Conservation (phyloP, 1,140 invertebrate genomes). For the Brachionus koreanus region DNA sequence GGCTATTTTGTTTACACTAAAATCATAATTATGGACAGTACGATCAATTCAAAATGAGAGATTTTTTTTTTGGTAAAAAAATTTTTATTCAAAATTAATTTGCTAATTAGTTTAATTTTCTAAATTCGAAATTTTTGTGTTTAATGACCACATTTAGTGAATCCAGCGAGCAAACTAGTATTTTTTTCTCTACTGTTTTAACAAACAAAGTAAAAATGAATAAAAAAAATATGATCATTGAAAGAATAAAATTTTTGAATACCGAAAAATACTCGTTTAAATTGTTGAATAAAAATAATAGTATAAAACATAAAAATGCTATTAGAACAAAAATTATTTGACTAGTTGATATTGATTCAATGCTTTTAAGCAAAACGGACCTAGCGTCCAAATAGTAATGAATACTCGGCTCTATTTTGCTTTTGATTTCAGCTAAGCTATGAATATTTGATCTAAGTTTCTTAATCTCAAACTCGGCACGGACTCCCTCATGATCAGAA, state of each 20-base stretch:
- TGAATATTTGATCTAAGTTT: not conserved
- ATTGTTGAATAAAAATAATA: conserved; percentile 40
- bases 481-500: conserved; percentile 42
- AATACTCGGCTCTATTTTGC: not conserved
- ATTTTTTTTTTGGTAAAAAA: not conserved
- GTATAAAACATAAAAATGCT: conserved; percentile 23
- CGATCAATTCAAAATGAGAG: not conserved
- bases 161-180: not conserved
- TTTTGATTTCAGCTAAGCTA: not conserved
- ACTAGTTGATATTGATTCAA: not conserved
- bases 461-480: not conserved
- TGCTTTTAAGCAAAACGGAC: not conserved
- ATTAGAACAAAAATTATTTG: conserved; percentile 12
- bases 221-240: conserved; percentile 25
- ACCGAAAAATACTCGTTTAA: not conserved
- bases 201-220: conserved; percentile 6
- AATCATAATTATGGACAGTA: not conserved
- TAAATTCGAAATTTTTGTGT: not conserved
- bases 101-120: not conserved
- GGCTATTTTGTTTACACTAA: not conserved
- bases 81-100: conserved; percentile 11
- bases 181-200: conserved; percentile 22
- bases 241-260: conserved; percentile 25
- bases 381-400: not conserved
- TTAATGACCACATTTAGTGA: not conserved